Evolutionary conservation across 2,888 invertebrate genomes (phyloP).

Genomic region (Merodon equestris): DNA sequence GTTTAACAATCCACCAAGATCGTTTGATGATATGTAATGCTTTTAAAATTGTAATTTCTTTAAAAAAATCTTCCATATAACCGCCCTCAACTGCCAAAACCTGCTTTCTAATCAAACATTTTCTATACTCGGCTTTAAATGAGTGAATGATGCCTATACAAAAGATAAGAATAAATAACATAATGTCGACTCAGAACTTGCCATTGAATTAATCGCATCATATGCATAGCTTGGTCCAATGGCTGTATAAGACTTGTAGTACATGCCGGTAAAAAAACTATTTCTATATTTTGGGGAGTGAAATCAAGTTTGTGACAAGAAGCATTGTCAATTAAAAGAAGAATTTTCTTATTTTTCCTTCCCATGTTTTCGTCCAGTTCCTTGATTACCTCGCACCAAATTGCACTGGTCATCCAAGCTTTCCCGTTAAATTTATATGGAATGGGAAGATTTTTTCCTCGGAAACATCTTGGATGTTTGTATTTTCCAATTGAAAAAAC

Average conservation of each 20-base stretch:
- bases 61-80: constrained; percentile 11
- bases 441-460: constrained; percentile 1
- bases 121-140: too few species aligned
- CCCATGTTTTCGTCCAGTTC: constrained; percentile 15
- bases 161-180: too few species aligned
- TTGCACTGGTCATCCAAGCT: constrained; percentile 33
- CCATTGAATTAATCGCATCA: too few species aligned
- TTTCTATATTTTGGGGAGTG: too few species aligned
- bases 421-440: constrained; percentile 3
- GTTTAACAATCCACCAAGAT: constrained; percentile 22
- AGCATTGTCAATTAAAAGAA: constrained; percentile 19
- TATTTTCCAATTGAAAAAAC: constrained; percentile 13
- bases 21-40: constrained; percentile 9
- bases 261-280: too few species aligned
- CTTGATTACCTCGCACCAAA: constrained; percentile 34
- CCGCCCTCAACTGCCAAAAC: too few species aligned
- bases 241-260: too few species aligned
- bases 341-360: constrained; percentile 16
- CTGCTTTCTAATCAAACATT: too few species aligned
- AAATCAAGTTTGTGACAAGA: constrained; percentile 14
- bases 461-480: constrained; percentile 5
- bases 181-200: too few species aligned
- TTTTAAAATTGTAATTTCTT: not conserved
- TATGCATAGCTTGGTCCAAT: too few species aligned
- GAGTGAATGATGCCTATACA: too few species aligned